Percentiles rank a stretch among this genome's conserved stretches.
These are phyloP conservation scores for Alaudala cheleensis DNA, from an alignment of 2,113 vertebrate genomes.

Conservation along the genomic window DNA sequence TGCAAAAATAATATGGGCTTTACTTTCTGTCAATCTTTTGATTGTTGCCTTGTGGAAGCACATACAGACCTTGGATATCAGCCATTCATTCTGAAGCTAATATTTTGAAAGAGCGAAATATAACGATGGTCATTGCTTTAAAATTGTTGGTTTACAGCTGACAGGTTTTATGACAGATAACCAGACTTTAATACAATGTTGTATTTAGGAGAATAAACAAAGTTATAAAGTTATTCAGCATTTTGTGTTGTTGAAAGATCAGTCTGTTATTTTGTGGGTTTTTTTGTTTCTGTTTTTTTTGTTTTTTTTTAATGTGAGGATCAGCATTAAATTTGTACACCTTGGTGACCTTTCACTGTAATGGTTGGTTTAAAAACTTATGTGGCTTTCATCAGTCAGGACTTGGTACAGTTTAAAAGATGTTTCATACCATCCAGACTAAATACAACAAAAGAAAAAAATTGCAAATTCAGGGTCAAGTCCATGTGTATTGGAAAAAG, in stretches of 20 bases:
- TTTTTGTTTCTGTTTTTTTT: too few relatives aligned
- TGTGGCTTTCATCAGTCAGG: background rate
- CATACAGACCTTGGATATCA: background rate
- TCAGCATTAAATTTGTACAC: background rate
- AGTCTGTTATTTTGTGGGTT: background rate
- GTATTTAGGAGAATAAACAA: background rate
- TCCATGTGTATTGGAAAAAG: background rate
- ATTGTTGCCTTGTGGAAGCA: background rate
- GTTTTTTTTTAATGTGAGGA: background rate
- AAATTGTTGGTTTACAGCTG: background rate
- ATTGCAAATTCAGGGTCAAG: background rate
- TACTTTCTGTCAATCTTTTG: background rate
- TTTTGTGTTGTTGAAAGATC: background rate
- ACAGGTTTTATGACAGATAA: background rate
- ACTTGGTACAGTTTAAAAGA: background rate
- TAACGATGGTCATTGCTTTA: background rate
- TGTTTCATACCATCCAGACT: background rate
- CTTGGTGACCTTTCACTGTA: background rate
- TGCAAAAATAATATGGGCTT: background rate
- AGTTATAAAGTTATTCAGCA: background rate
- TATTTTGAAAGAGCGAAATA: background rate
- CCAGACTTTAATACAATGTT: rapidly evolving
- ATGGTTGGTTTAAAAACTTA: background rate
- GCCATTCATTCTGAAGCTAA: background rate
- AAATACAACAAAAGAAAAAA: background rate